Conservation (phyloP, 2,113 vertebrate genomes). For the Anoura caudifer region DNA sequence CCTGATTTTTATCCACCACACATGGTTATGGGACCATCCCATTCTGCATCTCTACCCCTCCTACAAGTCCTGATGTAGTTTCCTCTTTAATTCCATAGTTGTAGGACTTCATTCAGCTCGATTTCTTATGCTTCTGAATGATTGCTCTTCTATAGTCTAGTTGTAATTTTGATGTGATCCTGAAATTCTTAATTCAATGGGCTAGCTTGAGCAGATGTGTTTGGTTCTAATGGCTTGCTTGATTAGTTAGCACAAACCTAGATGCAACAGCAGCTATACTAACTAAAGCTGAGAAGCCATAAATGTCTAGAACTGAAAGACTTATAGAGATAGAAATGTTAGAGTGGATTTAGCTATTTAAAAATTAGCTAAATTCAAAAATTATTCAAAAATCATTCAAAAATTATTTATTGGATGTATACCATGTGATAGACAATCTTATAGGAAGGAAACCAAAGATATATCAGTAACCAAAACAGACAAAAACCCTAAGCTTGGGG, state of each 20-base stretch:
- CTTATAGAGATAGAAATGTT: neutral
- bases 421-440: neutral
- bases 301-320: conserved; percentile 9
- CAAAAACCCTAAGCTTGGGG: neutral
- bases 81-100: too few relatives aligned
- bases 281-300: neutral
- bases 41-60: too few relatives aligned
- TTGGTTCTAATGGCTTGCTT: neutral
- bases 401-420: neutral
- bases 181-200: neutral
- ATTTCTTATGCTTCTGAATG: too few relatives aligned
- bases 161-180: too few relatives aligned
- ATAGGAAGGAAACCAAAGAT: neutral
- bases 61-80: too few relatives aligned
- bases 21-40: too few relatives aligned
- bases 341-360: neutral
- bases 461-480: neutral
- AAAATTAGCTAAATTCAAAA: too few relatives aligned
- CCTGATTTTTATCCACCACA: too few relatives aligned
- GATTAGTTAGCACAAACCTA: neutral
- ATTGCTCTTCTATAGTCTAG: too few relatives aligned
- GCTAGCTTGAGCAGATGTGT: neutral
- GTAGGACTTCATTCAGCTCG: too few relatives aligned
- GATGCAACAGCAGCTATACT: neutral
- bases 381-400: conserved; percentile 4